phyloP scores from a whole-genome alignment of 2,113 vertebrate species.

The Alethe castanea region DNA sequence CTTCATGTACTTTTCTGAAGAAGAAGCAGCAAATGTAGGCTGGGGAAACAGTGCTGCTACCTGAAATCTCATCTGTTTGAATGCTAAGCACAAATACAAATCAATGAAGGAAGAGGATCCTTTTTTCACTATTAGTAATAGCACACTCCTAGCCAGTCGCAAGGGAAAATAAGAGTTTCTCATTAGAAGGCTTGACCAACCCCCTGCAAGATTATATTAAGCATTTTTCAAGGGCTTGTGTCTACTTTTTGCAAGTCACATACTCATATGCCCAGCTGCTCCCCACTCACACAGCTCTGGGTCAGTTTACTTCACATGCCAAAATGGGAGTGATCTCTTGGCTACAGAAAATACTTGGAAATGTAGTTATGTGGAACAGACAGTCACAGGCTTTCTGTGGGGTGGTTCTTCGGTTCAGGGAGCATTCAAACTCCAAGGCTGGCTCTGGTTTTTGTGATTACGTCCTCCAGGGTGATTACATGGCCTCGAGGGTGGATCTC shows the following conservation, averaged over 20 bases:
- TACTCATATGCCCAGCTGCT: not conserved
- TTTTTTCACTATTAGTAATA: not conserved
- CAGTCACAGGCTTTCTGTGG: not conserved
- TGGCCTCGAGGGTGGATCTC: not conserved
- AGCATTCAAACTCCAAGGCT: not conserved
- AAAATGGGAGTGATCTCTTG: not conserved
- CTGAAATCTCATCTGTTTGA: not conserved
- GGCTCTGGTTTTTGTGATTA: not conserved
- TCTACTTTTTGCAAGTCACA: slow-evolving; percentile 32
- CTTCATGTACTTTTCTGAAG: not conserved
- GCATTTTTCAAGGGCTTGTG: slow-evolving; percentile 15
- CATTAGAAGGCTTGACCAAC: not conserved
- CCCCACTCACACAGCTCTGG: not conserved
- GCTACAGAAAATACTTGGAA: not conserved
- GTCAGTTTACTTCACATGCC: not conserved
- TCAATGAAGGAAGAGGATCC: not conserved
- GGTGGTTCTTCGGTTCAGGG: not conserved
- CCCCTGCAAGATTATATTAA: not conserved
- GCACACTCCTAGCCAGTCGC: not conserved
- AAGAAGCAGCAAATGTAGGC: not conserved
- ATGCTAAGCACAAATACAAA: not conserved
- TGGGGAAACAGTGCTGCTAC: not conserved
- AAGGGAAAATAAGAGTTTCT: not conserved
- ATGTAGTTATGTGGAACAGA: not conserved
- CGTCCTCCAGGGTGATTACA: not conserved